Conservation (phyloP, 2,888 invertebrate genomes). For the Drosophila siamana region DNA sequence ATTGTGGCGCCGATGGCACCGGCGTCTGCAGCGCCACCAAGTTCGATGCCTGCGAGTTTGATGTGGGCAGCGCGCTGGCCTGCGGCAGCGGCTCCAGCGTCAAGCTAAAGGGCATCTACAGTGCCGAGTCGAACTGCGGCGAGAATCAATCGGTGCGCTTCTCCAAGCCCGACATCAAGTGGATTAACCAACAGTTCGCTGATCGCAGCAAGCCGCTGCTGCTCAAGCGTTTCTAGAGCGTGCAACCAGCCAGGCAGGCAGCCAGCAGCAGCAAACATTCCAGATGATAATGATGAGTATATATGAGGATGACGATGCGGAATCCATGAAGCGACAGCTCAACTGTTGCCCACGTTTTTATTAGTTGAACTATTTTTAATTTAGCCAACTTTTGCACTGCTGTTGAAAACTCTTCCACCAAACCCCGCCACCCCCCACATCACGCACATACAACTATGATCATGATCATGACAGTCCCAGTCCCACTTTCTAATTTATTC, state of each 20-base stretch:
- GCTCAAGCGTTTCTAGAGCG: slow-evolving; percentile 68
- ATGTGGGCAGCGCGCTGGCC: slow-evolving; percentile 92
- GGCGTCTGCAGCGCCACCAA: slow-evolving; percentile 89
- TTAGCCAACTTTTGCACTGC: slow-evolving; percentile 64
- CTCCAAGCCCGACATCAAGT: slow-evolving; percentile 88
- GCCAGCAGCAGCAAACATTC: slow-evolving; percentile 14
- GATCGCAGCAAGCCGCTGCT: slow-evolving; percentile 79
- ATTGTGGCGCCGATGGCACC: slow-evolving; percentile 79
- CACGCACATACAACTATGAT: slow-evolving; percentile 1
- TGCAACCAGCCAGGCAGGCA: neutral
- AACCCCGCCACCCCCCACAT: slow-evolving; percentile 21
- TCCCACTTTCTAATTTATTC: slow-evolving; percentile 61
- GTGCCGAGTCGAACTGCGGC: slow-evolving; percentile 90
- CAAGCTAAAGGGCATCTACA: slow-evolving; percentile 90
- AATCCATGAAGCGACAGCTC: slow-evolving; percentile 37
- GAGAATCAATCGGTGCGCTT: slow-evolving; percentile 87
- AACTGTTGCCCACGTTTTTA: slow-evolving; percentile 43
- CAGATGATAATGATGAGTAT: slow-evolving; percentile 24
- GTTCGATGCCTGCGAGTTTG: slow-evolving; percentile 92
- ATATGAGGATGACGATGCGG: slow-evolving; percentile 16
- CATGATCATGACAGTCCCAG: slow-evolving; percentile 24
- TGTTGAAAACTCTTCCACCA: slow-evolving; percentile 8
- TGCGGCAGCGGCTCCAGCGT: slow-evolving; percentile 90
- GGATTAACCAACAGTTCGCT: slow-evolving; percentile 85
- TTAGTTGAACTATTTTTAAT: slow-evolving; percentile 71